Conservation (phyloP, 37 sponge, comb jelly and placozoan genomes). For the Oscarella lobularis region DNA sequence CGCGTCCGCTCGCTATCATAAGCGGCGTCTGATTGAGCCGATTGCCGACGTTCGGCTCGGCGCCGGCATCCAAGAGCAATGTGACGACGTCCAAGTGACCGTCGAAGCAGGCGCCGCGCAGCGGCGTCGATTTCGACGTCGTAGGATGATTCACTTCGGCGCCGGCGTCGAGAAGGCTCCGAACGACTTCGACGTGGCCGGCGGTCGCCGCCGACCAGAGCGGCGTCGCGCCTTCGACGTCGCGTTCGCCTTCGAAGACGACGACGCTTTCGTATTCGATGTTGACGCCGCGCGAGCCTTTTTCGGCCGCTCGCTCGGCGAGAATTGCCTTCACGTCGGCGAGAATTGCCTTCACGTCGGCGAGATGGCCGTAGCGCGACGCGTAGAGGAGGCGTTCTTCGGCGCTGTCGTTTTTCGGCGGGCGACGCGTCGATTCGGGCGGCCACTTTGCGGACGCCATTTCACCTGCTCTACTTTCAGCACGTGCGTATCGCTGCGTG, state of each 20-base stretch:
- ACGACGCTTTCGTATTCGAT: conserved; percentile 2
- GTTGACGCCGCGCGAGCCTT: not conserved
- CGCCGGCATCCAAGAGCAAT: not conserved
- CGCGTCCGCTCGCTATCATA: not conserved
- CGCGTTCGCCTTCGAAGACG: not conserved
- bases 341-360: not conserved
- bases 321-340: not conserved
- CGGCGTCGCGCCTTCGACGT: not conserved
- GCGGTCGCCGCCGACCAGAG: conserved; percentile 3
- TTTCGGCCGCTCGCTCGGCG: no score
- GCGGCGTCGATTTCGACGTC: not conserved
- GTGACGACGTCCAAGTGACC: not conserved
- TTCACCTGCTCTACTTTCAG: no score
- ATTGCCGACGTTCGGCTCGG: not conserved
- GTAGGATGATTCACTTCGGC: not conserved
- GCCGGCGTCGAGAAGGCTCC: not conserved
- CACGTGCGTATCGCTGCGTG: no score
- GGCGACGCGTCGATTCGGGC: no score
- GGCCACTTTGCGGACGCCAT: no score
- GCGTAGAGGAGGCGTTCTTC: conserved; percentile 1
- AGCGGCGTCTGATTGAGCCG: conserved; percentile 2
- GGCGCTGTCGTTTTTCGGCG: not conserved
- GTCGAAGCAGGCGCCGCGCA: not conserved
- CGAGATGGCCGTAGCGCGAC: not conserved
- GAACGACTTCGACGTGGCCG: not conserved